Evolutionary conservation across 2,113 vertebrate species (phyloP), one percentile per base, ranked within the genome.

Genomic region (Tricholaema leucomelas): DNA sequence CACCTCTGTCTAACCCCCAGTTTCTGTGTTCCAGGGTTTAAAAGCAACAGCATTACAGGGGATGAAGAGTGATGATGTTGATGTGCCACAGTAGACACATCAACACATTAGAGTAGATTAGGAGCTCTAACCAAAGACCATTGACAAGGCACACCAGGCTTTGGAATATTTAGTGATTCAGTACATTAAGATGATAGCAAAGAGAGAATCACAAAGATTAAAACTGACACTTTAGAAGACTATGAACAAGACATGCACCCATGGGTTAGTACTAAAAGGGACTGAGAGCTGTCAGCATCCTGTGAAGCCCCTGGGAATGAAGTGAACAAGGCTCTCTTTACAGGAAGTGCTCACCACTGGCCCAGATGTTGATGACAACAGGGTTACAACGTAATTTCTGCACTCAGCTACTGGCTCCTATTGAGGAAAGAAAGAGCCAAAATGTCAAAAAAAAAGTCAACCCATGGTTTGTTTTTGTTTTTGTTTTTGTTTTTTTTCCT

Each of bases 41-140:
- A 79, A 46, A 67, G 10, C 0, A 1, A n/a, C 0, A 2, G 13
- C 20, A 28, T 6, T 33, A n/a, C 10, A 59, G 31, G 59, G 67
- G 5, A 33, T 30, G 35, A 76, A 72, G 15, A 17, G 9, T 15
- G 63, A 58, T 33, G 14, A 4, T 61, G 48, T 11, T 71, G 59
- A 44, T 31, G 13, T 44, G 40, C 40, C 58, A 44, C 35, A 30
- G n/a, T 5, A 74, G 78, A 67, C 12, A 46, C 15, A 58, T 14
- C 31, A 58, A 64, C 1, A 1, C 10, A 17, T n/a, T 50, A 33
- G 4, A 60, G 28, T 9, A 50, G 50, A 36, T 46, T 61, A 42
- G 15, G 54, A 65, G 23, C 14, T 6, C 44, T 33, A 35, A n/a
- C n/a, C 23, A 72, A 59, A 64, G 54, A 54, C 10, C 40, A 40